Conservation (phyloP, 2,888 invertebrate species). For the Maniola hyperantus region DNA sequence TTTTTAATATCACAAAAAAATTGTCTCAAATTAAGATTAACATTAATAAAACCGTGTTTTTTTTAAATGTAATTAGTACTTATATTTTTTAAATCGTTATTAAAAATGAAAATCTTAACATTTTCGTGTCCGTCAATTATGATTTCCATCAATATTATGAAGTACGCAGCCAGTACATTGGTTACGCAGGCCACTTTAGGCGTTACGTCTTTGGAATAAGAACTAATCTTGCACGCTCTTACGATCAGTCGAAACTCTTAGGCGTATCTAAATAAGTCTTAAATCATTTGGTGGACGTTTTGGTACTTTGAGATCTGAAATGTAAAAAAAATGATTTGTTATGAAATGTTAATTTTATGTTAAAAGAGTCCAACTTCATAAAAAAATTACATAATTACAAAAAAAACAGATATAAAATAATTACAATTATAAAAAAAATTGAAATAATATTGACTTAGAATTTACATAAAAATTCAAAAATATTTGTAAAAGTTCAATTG, state of each 20-base stretch:
- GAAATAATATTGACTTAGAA: no score
- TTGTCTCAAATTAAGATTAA: no score
- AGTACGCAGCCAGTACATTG: conserved; percentile 2
- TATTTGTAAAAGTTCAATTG: no score
- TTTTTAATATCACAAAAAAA: no score
- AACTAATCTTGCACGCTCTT: conserved; percentile 15
- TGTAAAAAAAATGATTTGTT: not conserved
- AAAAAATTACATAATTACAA: no score
- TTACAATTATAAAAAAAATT: no score
- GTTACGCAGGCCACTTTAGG: conserved; percentile 8
- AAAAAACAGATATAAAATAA: no score
- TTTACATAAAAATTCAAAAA: no score
- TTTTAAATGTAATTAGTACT: no score
- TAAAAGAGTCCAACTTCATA: no score
- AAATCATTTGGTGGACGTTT: conserved; percentile 34
- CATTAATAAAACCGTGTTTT: no score
- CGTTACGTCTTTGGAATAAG: conserved; percentile 26
- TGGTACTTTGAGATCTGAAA: conserved; percentile 34
- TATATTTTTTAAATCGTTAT: not conserved
- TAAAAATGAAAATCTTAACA: not conserved
- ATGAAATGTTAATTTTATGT: no score
- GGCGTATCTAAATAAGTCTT: conserved; percentile 29
- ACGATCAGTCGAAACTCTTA: conserved; percentile 30
- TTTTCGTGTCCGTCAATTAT: not conserved
- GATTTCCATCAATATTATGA: not conserved